Conservation (phyloP, 2,888 invertebrate genomes). For the Drosophila tanythrix region DNA sequence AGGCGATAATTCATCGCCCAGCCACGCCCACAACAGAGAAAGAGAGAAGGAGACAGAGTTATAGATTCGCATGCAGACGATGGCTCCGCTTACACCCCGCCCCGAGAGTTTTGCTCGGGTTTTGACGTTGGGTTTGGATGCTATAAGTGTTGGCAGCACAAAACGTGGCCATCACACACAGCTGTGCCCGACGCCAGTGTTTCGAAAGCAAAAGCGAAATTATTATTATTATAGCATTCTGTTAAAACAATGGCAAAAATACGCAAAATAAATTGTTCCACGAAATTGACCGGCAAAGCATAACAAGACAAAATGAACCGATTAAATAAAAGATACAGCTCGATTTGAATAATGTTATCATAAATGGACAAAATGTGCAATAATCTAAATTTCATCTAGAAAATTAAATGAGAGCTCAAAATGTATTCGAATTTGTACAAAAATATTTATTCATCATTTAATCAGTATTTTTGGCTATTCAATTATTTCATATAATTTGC, state of each 20-base stretch:
- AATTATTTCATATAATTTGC: not conserved
- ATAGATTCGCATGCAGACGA: conserved; percentile 17
- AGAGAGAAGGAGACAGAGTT: not conserved
- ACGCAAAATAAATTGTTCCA: conserved; percentile 20
- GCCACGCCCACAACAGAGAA: conserved; percentile 42
- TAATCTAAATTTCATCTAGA: not conserved
- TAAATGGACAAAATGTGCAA: not conserved
- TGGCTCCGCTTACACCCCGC: conserved; percentile 17
- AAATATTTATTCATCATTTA: not conserved
- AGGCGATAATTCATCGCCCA: conserved; percentile 73
- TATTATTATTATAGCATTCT: conserved; percentile 41
- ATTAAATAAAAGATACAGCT: not conserved
- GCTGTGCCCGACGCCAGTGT: conserved; percentile 49
- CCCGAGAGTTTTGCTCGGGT: not conserved
- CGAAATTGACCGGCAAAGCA: conserved; percentile 18
- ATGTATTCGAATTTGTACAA: too few relatives aligned
- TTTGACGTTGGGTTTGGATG: not conserved
- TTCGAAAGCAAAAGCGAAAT: conserved; percentile 35
- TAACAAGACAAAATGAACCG: conserved; percentile 1
- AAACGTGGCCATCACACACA: conserved; percentile 67
- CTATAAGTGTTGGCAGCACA: conserved; percentile 25
- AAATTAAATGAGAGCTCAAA: not conserved
- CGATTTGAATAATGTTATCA: conserved; percentile 18
- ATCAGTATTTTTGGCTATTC: not conserved
- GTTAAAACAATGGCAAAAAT: conserved; percentile 48